These are phyloP conservation scores for Cyphomyrus discorhynchus DNA, from an alignment of 2,113 vertebrate genomes.

Conservation along the genomic window DNA sequence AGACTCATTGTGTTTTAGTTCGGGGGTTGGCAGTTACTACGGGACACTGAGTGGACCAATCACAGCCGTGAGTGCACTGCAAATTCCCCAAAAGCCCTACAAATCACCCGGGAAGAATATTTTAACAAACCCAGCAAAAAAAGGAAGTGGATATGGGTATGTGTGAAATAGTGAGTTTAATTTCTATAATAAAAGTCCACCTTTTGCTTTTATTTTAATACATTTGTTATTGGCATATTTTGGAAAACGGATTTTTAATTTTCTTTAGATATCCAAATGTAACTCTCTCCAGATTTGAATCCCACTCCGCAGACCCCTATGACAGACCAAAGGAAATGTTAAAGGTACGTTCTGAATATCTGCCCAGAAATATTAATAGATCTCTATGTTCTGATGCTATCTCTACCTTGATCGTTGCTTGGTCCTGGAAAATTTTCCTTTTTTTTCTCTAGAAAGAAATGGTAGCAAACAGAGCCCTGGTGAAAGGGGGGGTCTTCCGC, in stretches of 20 bases:
- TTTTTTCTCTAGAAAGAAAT: constrained; percentile 56
- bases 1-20: constrained; percentile 49
- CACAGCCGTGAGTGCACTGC: constrained; percentile 61
- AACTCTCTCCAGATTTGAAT: constrained; percentile 64
- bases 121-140: constrained; percentile 73
- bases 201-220: not conserved
- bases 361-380: not conserved
- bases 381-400: not conserved
- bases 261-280: constrained; percentile 68
- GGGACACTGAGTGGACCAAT: constrained; percentile 70
- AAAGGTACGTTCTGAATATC: constrained; percentile 57
- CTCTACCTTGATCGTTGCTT: not conserved
- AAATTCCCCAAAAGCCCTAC: constrained; percentile 47
- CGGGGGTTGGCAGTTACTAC: constrained; percentile 71
- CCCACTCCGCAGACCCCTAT: constrained; percentile 64
- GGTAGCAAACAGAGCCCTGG: constrained; percentile 52
- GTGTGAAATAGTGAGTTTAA: not conserved
- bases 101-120: constrained; percentile 70
- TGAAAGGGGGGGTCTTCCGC: constrained; percentile 71
- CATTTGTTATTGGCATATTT: not conserved
- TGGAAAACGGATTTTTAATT: constrained; percentile 22
- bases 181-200: not conserved
- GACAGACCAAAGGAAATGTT: constrained; percentile 50
- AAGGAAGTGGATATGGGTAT: constrained; percentile 78
- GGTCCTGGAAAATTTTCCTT: constrained; percentile 2